phyloP scores from a whole-genome alignment of 1,140 invertebrate species.

The Geopemphigus sp. region DNA sequence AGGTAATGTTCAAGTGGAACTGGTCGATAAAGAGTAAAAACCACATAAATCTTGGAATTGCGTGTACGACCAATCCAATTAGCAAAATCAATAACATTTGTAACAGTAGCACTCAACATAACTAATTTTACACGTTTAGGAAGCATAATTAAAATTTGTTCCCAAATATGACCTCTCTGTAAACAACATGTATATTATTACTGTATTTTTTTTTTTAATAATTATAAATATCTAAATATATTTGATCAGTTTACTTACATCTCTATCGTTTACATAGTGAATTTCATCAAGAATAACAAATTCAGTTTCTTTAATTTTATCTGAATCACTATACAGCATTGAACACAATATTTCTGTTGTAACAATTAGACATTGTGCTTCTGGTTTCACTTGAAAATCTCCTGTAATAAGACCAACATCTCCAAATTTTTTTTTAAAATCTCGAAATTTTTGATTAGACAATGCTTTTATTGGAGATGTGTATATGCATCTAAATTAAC shows the following conservation, averaged over 20 bases:
- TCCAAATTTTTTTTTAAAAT: conserved; percentile 90
- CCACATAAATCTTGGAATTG: conserved; percentile 89
- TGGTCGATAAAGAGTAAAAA: conserved; percentile 89
- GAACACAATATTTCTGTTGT: conserved; percentile 96
- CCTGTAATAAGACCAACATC: conserved; percentile 94
- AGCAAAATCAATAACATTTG: conserved; percentile 94
- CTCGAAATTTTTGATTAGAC: conserved; percentile 98
- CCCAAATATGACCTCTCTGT: conserved; percentile 96
- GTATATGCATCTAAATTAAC: conserved; percentile 80
- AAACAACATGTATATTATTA: conserved; percentile 50
- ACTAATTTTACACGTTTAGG: conserved; percentile 94
- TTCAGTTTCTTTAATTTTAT: conserved; percentile 92
- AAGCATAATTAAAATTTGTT: conserved; percentile 94
- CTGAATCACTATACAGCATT: conserved; percentile 60
- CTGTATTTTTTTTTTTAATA: neutral
- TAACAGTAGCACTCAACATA: conserved; percentile 96
- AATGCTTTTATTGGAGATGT: conserved; percentile 99
- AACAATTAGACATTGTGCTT: conserved; percentile 95
- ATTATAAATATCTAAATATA: neutral
- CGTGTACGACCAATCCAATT: conserved; percentile 96
- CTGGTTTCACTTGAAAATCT: conserved; percentile 92
- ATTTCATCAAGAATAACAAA: conserved; percentile 99
- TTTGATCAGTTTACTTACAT: conserved; percentile 62
- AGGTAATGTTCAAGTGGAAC: conserved; percentile 94
- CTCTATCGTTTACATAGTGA: conserved; percentile 97